Percentiles rank a stretch among this genome's conserved stretches.
Evolutionary conservation across 2,797 vertebrate species (phyloP).

Genomic region (Steatocranus sp.): DNA sequence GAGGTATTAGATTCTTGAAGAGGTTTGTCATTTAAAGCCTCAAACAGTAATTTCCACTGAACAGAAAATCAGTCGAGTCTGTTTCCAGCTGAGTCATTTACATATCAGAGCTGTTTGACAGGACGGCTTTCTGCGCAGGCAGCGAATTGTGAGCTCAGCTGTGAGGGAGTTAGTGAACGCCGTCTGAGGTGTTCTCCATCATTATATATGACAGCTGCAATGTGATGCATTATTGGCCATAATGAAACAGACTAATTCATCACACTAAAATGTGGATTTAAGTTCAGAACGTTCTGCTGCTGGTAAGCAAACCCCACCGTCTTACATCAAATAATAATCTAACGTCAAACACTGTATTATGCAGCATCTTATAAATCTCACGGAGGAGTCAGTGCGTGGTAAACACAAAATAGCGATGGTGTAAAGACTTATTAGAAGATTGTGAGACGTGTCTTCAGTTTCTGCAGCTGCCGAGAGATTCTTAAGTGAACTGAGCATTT

Average conservation of each 20-base stretch:
- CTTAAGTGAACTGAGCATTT: neutral
- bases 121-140: neutral
- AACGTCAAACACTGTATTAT: neutral
- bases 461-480: neutral
- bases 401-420: neutral
- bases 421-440: neutral
- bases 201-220: neutral
- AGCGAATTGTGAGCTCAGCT: conserved; percentile 4
- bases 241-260: conserved; percentile 17
- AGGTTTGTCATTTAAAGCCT: neutral
- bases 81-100: neutral
- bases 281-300: neutral
- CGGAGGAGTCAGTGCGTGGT: neutral
- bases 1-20: neutral
- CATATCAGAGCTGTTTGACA: neutral
- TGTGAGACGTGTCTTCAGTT: neutral
- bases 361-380: neutral
- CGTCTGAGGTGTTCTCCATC: conserved; percentile 7
- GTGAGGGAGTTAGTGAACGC: neutral
- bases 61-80: neutral
- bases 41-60: neutral
- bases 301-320: neutral
- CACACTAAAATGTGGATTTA: conserved; percentile 5
- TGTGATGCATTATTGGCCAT: conserved; percentile 5
- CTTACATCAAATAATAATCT: neutral